A percentile compares a stretch with the other conserved stretches of the same genome.
These are phyloP conservation scores for Oreotrochilus melanogaster DNA, from an alignment of 2,113 vertebrate genomes.

Conservation along the genomic window DNA sequence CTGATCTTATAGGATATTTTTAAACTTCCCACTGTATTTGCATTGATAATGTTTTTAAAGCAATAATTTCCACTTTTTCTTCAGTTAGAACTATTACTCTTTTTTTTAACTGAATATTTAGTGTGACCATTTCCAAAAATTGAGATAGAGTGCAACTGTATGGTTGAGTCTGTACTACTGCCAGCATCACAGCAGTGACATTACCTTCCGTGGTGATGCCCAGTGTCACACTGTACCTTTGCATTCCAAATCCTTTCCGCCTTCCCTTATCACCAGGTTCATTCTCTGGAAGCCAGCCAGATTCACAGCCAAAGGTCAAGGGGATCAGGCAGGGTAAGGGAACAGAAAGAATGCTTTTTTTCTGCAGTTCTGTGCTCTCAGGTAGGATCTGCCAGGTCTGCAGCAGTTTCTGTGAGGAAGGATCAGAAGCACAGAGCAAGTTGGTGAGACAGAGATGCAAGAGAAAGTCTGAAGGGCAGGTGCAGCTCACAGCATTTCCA, in stretches of 20 bases:
- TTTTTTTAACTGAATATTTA: not conserved
- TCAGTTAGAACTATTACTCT: accelerated
- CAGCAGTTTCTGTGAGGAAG: not conserved
- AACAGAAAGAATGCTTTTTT: not conserved
- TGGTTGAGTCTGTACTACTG: not conserved
- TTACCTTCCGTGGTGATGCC: not conserved
- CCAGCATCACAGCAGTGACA: not conserved
- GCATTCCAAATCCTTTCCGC: not conserved
- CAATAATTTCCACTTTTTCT: not conserved
- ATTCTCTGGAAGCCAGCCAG: not conserved
- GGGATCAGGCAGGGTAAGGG: not conserved
- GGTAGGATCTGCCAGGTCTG: not conserved
- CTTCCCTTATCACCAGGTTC: slow-evolving; percentile 9
- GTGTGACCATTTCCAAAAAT: not conserved
- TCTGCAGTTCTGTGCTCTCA: not conserved
- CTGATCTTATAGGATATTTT: not conserved
- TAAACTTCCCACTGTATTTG: not conserved
- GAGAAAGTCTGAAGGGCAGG: not conserved
- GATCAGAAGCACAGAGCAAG: not conserved
- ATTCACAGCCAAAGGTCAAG: not conserved
- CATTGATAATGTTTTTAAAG: not conserved
- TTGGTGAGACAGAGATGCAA: not conserved
- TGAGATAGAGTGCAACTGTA: not conserved
- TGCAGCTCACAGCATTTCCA: not conserved
- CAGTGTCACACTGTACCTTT: not conserved